Evolutionary conservation across 2,797 vertebrate species (phyloP), one percentile per base, ranked within the genome.

Genomic region (Chaetophractus vellerosus): DNA sequence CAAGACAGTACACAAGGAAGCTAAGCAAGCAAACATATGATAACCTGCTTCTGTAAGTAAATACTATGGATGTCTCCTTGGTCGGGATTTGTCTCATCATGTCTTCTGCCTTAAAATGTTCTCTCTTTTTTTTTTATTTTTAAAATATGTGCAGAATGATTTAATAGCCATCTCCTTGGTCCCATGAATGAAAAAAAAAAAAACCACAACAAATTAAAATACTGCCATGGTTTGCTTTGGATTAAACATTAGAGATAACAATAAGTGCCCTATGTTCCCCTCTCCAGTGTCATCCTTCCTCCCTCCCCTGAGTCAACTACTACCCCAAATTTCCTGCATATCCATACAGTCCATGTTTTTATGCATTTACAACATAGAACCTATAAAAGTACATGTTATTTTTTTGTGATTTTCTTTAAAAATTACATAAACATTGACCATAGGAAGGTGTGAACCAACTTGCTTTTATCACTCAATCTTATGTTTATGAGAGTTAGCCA

Each of bases 401-500:
- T 61, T 36, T 57, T 21, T 64, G 28, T 72, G 72, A 64, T 63
- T 94, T 71, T 93, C 41, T 81, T 80, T 19, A 16, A 88, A 80
- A 55, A 83, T 36, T n/a, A 83, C 14, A 31, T 41, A 68, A 66
- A 57, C 24, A 1, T 28, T 81, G 57, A 88, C 4, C 15, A 45
- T 16, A 52, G 18, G 2, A 74, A 64, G 33, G 8, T 38, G 36
- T 66, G n/a, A 61, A 52, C 19, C 28, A 55, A n/a, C 24, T 45
- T 55, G 61, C 21, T 69, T 48, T 41, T 55, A 19, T 63, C 24
- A 24, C 7, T 84, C 45, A 33, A 3, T 31, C 48, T 41, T 33
- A 78, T 9, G 31, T 28, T 80, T n/a, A 68, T 41, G 48, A 83
- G 10, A 19, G 64, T 74, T 72, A 21, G n/a, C 31, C 12, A 63